Base-by-base conservation (phyloP, 2,797 vertebrate genomes). In the Syngnathus rostellatus region DNA sequence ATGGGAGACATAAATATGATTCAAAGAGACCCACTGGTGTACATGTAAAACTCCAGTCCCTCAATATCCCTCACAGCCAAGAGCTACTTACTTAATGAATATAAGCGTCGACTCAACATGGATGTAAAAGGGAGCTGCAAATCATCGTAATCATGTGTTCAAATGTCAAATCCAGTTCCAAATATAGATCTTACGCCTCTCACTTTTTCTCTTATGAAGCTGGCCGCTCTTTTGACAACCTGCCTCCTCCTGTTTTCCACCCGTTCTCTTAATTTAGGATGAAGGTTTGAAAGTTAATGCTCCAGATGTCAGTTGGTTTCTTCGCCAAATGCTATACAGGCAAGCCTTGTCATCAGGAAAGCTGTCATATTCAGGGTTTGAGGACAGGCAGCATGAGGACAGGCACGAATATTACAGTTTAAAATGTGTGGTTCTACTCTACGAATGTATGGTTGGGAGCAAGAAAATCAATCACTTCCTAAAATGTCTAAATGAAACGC, bases 1-100 rank as follows among this genome's bases (percentile, higher is more conserved):
- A 91, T 82, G 72, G 65, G 76, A 85, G 81, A 85, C 62, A 70
- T 83, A 87, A 82, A 82, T 84, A 81, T 81, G 78, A 82, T 81
- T 83, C 82, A 85, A 86, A 84, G 76, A 83, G 83, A 70, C 66
- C 84, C 78, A 70, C 66, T 74, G 81, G 83, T 83, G 78, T 79
- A 85, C 75, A 90, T 88, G 75, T 87, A 89, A 89, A 64, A 86
- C 81, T 76, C 72, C 53, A 71, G 65, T 66, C 65, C 68, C 55
- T 73, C 79, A 75, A 58, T 70, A 70, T 73, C 60, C 50, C 40
- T 40, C 43, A 41, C 50, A 66, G 68, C 67, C 50, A 63, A 69
- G 60, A 68, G 72, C 71, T 68, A 41, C 72, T 72, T 62, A 75
- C 16, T 3, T 75, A 69, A 68, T 62, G 43, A 66, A 63, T 8